Base-by-base conservation (phyloP, 2,113 vertebrate genomes). In the Paradoxurus hermaphroditus region DNA sequence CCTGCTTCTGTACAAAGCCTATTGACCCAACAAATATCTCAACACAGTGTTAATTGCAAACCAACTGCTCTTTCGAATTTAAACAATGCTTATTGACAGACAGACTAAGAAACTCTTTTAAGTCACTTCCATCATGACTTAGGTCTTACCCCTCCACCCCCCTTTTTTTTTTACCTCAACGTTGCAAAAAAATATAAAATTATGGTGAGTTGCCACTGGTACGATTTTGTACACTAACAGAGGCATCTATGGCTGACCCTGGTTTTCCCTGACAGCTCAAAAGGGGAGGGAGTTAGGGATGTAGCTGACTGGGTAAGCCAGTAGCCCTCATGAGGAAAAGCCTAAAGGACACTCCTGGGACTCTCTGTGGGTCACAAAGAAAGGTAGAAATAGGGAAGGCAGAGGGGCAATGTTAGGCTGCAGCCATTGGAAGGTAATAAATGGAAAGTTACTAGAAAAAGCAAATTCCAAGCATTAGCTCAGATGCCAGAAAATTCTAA, bases 101-200 rank as follows among this genome's bases (percentile, higher is more conserved):
- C n/a, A 91, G 5, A 79, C 67, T 39, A 59, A n/a, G 1, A 34
- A 13, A 91, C 62, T 77, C 31, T 68, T 81, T 51, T 39, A 29
- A 93, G 25, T 94, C 16, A 94, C 15, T 95, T 75, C 7, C 3
- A 51, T 77, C 44, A 82, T 41, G 4, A 63, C 15, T 88, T 10
- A 77, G 13, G 27, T 51, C 36, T 73, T 86, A 25, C 16, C 23
- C 62, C 0, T 3, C 0, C 7, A 3, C 1, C 16, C 1, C 1
- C 5, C 84, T 56, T 44, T 21, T 62, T n/a, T 44, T 65, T 46
- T 34, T 46, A 81, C 16, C 7, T 94, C 49, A 68, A 31, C 4
- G 49, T 81, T 90, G 15, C 81, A 87, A 11, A 21, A 87, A 95
- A 92, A 77, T 51, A 46, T 21, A 85, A 84, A 94, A 85, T 78